Evolutionary conservation across 2,113 vertebrate species (phyloP).

Genomic region (Microtus ochrogaster): DNA sequence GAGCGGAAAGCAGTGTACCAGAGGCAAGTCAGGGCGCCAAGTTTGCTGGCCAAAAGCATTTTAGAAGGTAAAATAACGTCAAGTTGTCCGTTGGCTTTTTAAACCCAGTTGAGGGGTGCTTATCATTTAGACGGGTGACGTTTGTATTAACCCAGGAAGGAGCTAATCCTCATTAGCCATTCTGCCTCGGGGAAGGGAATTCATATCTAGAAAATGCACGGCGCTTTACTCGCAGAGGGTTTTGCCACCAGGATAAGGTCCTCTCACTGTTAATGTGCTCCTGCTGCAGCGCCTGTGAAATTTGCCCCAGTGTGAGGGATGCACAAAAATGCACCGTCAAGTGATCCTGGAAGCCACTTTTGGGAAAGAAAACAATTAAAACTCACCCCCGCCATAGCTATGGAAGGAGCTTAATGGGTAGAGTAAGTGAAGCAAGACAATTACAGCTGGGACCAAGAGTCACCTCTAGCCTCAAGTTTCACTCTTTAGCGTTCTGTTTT

Average conservation of each 20-base stretch:
- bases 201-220: neutral
- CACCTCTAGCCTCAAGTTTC: neutral
- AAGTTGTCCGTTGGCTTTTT: conserved; percentile 12
- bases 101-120: conserved; percentile 24
- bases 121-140: neutral
- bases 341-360: neutral
- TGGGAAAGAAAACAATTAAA: conserved; percentile 11
- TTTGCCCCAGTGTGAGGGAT: neutral
- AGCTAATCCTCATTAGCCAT: neutral
- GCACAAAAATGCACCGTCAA: neutral
- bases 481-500: neutral
- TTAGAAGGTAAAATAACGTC: conserved; percentile 91
- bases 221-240: neutral
- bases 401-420: neutral
- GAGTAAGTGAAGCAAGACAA: neutral
- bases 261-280: neutral
- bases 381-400: neutral
- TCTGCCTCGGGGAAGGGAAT: conserved; percentile 21
- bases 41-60: conserved; percentile 98
- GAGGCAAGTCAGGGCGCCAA: conserved; percentile 94
- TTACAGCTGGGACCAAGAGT: neutral
- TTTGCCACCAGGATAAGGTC: neutral
- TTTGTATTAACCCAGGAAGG: conserved; percentile 51
- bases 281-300: neutral
- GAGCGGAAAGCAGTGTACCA: conserved; percentile 95